phyloP scores from a whole-genome alignment of 2,797 vertebrate genomes.

The Scolopax bukidnonensis region DNA sequence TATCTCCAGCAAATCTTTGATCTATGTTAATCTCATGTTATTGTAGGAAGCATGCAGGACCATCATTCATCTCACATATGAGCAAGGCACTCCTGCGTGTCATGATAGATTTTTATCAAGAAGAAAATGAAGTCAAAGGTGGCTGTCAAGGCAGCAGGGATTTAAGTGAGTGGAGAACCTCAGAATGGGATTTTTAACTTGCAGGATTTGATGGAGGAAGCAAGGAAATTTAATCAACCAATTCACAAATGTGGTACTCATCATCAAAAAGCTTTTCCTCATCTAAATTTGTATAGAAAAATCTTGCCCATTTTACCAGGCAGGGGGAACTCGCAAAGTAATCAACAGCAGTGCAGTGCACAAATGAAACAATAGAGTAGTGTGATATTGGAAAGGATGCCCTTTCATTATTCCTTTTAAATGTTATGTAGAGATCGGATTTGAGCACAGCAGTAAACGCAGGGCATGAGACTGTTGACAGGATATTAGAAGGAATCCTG shows the following conservation, averaged over 20 bases:
- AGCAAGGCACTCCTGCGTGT: not conserved
- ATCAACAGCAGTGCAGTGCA: not conserved
- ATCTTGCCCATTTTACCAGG: not conserved
- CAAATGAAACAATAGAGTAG: not conserved
- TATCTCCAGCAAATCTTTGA: constrained; percentile 41
- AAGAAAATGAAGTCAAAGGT: constrained; percentile 54
- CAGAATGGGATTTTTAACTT: not conserved
- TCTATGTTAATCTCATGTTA: constrained; percentile 45
- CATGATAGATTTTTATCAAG: constrained; percentile 43
- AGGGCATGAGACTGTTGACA: not conserved
- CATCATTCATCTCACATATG: constrained; percentile 3
- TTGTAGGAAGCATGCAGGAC: constrained; percentile 18
- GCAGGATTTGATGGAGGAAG: not conserved
- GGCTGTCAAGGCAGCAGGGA: not conserved
- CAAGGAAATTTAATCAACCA: constrained; percentile 6
- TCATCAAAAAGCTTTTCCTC: constrained; percentile 16
- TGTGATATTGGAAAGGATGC: not conserved
- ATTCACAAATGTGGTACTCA: not conserved
- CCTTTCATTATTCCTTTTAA: not conserved
- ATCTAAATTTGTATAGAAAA: not conserved
- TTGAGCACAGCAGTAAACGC: constrained; percentile 20
- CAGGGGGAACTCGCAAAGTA: not conserved
- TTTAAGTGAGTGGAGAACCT: constrained; percentile 4
- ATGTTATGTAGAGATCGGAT: constrained; percentile 11
- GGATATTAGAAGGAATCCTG: constrained; percentile 36